Percentiles rank a stretch among this genome's conserved stretches.
phyloP scores from a whole-genome alignment of 2,888 invertebrate genomes.

The Parochlus steinenii region DNA sequence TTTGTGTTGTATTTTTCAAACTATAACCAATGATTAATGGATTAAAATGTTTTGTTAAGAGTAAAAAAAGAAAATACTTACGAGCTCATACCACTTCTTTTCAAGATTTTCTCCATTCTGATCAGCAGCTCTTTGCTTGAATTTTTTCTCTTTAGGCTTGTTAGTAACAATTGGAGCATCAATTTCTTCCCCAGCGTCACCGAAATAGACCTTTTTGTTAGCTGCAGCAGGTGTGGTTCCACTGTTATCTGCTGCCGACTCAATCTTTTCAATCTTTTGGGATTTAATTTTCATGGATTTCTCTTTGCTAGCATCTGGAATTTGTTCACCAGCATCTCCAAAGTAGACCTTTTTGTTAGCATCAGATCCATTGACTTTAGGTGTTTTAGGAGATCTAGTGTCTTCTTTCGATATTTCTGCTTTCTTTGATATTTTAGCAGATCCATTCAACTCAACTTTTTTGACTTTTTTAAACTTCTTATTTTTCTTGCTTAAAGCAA shows the following conservation, averaged over 20 bases:
- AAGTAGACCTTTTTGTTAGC: slow-evolving; percentile 14
- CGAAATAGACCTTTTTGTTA: slow-evolving; percentile 14
- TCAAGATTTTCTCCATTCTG: slow-evolving; percentile 18
- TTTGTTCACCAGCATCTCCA: slow-evolving; percentile 12
- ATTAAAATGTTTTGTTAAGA: not conserved
- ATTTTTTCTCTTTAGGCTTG: slow-evolving; percentile 12
- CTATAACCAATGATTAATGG: slow-evolving; percentile 16
- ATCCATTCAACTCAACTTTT: no score
- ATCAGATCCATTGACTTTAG: no score
- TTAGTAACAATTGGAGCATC: slow-evolving; percentile 15
- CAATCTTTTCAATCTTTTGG: no score
- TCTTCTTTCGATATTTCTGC: no score
- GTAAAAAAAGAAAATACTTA: slow-evolving; percentile 16
- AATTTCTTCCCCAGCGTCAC: slow-evolving; percentile 12
- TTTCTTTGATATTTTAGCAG: no score
- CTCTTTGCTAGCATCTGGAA: no score
- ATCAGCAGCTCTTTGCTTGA: slow-evolving; percentile 15
- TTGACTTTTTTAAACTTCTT: no score
- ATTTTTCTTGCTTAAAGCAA: no score
- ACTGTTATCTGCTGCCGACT: no score
- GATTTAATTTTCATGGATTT: no score
- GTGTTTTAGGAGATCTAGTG: no score
- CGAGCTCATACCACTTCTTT: slow-evolving; percentile 26
- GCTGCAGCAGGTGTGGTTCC: no score
- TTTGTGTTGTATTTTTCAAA: slow-evolving; percentile 22